A percentile compares a stretch with the other conserved stretches of the same genome.
Conservation (phyloP, 2,797 vertebrate species). For the Anabas testudineus region DNA sequence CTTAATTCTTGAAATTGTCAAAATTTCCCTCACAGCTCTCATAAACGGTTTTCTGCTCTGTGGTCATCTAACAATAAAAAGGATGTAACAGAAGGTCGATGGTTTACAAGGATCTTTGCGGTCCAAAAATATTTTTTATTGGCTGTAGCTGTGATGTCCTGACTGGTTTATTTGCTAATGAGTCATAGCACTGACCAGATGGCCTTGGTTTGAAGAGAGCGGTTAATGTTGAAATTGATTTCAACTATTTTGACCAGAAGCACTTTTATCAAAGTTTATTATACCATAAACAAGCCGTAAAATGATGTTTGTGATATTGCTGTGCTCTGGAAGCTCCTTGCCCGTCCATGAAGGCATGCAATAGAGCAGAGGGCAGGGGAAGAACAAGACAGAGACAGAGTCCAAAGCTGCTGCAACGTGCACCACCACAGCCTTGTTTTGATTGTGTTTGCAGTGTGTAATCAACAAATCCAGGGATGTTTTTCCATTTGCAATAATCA, state of each 20-base stretch:
- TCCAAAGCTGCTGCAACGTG: not conserved
- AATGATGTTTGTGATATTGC: slow-evolving; percentile 44
- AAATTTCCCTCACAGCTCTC: slow-evolving; percentile 12
- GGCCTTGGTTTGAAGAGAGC: slow-evolving; percentile 55
- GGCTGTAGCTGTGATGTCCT: slow-evolving; percentile 34
- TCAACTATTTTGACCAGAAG: slow-evolving; percentile 57
- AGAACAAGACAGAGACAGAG: not conserved
- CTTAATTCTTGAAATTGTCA: not conserved
- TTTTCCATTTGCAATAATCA: not conserved
- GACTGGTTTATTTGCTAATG: slow-evolving; percentile 66
- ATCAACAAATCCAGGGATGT: not conserved
- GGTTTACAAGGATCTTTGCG: slow-evolving; percentile 46
- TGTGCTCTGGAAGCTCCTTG: slow-evolving; percentile 39
- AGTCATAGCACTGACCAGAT: slow-evolving; percentile 65
- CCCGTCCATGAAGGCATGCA: slow-evolving; percentile 17
- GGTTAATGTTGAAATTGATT: slow-evolving; percentile 56
- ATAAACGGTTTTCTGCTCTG: slow-evolving; percentile 28
- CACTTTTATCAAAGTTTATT: slow-evolving; percentile 66
- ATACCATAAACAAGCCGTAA: slow-evolving; percentile 52
- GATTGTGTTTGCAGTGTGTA: not conserved
- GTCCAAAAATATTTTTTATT: slow-evolving; percentile 42
- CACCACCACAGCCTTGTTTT: not conserved
- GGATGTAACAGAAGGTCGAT: slow-evolving; percentile 38
- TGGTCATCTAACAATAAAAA: slow-evolving; percentile 31
- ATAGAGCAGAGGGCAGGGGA: not conserved